Conservation (phyloP, 2,797 vertebrate species). For the Gymnopithys bicolor region DNA sequence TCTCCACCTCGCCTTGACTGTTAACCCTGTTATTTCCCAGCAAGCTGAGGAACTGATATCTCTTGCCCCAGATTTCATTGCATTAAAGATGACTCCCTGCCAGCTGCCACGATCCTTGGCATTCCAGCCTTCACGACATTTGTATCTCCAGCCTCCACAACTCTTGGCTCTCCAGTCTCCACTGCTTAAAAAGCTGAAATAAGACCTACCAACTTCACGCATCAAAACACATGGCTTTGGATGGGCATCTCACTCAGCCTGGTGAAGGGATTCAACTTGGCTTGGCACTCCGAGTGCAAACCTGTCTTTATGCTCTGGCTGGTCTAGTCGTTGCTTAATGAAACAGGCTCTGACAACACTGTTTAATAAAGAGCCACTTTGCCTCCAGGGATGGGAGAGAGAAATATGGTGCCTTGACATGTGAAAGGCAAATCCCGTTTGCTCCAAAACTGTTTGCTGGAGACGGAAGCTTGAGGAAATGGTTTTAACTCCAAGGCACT, state of each 20-base stretch:
- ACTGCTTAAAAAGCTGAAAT: background rate
- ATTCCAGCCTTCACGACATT: background rate
- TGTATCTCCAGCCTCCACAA: background rate
- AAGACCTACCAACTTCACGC: background rate
- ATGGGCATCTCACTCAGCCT: rapidly evolving
- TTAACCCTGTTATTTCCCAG: background rate
- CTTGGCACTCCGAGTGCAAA: background rate
- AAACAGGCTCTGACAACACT: background rate
- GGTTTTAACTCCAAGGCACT: background rate
- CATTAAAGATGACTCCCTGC: background rate
- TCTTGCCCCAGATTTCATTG: background rate
- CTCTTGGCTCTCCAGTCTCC: background rate
- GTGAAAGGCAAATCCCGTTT: background rate
- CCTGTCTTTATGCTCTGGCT: background rate
- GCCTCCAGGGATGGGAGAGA: background rate
- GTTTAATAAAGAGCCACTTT: slow-evolving; percentile 5
- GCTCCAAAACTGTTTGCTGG: background rate
- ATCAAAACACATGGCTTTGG: background rate
- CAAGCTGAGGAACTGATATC: background rate
- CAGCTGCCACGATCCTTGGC: background rate
- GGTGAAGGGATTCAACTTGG: background rate
- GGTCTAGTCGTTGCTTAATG: background rate
- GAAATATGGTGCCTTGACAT: slow-evolving; percentile 5
- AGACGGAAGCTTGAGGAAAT: background rate
- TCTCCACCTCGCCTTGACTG: rapidly evolving